phyloP scores from a whole-genome alignment of 2,888 invertebrate genomes.

The Lutraria lutraria region DNA sequence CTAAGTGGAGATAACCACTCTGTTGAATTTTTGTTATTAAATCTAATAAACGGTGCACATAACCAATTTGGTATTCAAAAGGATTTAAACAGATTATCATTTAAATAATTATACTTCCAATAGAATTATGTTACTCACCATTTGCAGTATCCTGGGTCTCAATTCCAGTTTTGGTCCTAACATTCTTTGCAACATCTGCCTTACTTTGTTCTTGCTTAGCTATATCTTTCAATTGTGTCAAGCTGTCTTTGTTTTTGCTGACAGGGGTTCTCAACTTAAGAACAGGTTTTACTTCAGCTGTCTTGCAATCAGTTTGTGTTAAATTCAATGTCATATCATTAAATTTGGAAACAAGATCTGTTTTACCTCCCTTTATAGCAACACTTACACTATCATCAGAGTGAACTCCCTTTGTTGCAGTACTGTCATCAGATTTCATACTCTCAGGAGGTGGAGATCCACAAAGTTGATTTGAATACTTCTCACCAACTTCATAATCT shows the following conservation, averaged over 20 bases:
- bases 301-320: background rate
- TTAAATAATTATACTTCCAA: background rate
- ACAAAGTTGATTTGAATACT: background rate
- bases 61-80: background rate
- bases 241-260: background rate
- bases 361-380: background rate
- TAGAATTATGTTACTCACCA: too few species aligned
- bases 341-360: background rate
- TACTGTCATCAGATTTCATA: background rate
- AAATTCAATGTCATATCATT: background rate
- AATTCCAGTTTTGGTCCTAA: background rate
- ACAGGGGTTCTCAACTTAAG: background rate
- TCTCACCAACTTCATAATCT: slow-evolving; percentile 19
- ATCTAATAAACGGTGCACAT: background rate
- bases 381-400: background rate
- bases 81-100: background rate
- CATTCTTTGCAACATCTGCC: background rate
- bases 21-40: too few species aligned
- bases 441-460: background rate
- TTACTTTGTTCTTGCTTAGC: background rate
- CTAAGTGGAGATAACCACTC: too few species aligned
- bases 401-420: background rate
- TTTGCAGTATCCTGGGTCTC: background rate
- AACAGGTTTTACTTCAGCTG: background rate
- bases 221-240: slow-evolving; percentile 13